These are phyloP conservation scores for Sebastes variabilis DNA, from an alignment of 2,797 vertebrate species.

Conservation along the genomic window DNA sequence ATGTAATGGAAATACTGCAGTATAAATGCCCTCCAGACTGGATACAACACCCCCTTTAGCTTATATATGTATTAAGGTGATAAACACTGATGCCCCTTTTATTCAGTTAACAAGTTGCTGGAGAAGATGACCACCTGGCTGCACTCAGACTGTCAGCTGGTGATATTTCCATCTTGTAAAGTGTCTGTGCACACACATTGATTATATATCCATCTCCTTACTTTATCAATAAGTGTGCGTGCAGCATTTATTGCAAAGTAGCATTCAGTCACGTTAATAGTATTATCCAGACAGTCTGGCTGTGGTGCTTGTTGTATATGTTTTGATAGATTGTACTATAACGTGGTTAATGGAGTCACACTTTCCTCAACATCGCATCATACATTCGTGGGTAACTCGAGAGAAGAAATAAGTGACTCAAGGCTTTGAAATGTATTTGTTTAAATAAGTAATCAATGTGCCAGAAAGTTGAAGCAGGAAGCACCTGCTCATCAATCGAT, in stretches of 20 bases:
- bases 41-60: not conserved
- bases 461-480: constrained; percentile 64
- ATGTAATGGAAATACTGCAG: constrained; percentile 38
- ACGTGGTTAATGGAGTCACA: constrained; percentile 26
- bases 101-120: constrained; percentile 45
- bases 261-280: not conserved
- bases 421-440: constrained; percentile 30
- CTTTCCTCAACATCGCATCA: constrained; percentile 5
- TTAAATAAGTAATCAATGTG: constrained; percentile 72
- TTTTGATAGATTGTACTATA: not conserved
- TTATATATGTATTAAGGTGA: constrained; percentile 15
- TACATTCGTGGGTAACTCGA: not conserved
- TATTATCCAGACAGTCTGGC: not conserved
- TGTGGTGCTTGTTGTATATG: not conserved
- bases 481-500: constrained; percentile 71
- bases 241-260: not conserved
- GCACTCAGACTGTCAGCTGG: constrained; percentile 29
- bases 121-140: not conserved
- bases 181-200: constrained; percentile 1
- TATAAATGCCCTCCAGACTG: constrained; percentile 15
- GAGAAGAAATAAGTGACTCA: constrained; percentile 23
- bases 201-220: not conserved
- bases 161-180: constrained; percentile 13
- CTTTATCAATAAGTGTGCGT: not conserved
- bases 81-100: constrained; percentile 42